Evolutionary conservation across 2,888 invertebrate species (phyloP), one percentile per base, ranked within the genome.

Genomic region (Octonoba sinensis): DNA sequence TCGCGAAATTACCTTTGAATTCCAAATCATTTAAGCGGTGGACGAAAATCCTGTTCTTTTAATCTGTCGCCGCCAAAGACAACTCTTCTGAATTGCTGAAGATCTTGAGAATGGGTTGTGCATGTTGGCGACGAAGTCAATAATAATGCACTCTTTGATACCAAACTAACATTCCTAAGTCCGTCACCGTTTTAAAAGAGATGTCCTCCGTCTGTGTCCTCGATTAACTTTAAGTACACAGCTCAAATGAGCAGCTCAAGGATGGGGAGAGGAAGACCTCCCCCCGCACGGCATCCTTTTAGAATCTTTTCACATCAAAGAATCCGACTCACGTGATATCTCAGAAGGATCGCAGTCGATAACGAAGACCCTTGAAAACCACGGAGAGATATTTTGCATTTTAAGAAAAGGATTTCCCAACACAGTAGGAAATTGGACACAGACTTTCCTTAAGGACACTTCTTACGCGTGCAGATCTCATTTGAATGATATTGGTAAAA

Each of bases 191-290:
- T 73, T 73, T 81, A 62, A 77, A 73, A 75, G 56, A 56, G 62
- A 47, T 46, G 62, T 24, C 27, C 57, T 2, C 49, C 36, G 49
- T 22, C 62, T 62, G 62, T 59, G 65, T 49, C 46, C 79, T 67
- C 79, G 79, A 81, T 81, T 81, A 81, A 73, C 59, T 81, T 73
- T 81, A 81, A 81, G 79, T 81, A 69, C 36, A 73, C 60, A 51
- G 73, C 65, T 81, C 62, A 81, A 81, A 81, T 81, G 79, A 81
- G 79, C 79, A 81, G 64, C 71, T 79, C 67, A 60, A 79, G 73
- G 67, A 69, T 56, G 47, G 36, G 44, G 49, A 20, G 57, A 54
- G 16, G 16, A 3, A 20, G 27, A 12, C 71, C 24, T 6, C 12
- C 22, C 4, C 20, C 47, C 60, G 1, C 15, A 60, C 24, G 20